phyloP scores from a whole-genome alignment of 2,113 vertebrate genomes.

The Terrapene triunguis region DNA sequence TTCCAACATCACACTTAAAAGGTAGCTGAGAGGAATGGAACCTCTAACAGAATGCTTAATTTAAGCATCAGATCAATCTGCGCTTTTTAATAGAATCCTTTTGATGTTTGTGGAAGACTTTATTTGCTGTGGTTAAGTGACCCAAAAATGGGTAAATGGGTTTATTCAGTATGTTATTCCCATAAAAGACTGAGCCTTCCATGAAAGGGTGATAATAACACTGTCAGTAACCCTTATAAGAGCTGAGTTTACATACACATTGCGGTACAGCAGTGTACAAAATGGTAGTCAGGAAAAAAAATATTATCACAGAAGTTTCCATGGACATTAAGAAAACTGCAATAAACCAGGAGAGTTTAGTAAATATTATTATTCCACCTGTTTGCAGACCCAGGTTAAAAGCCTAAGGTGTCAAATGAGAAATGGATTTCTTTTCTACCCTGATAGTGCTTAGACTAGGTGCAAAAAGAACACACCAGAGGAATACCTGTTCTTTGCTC shows the following conservation, averaged over 20 bases:
- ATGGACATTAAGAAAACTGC: neutral
- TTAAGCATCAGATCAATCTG: conserved; percentile 29
- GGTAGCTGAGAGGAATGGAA: conserved; percentile 18
- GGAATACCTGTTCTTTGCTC: neutral
- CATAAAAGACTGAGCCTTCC: neutral
- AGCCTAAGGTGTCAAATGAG: neutral
- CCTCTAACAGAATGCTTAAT: conserved; percentile 29
- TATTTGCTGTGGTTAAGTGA: neutral
- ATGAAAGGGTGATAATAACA: conserved; percentile 38
- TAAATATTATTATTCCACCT: neutral
- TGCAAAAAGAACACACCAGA: neutral
- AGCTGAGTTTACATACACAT: conserved; percentile 56
- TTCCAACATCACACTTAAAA: conserved; percentile 36
- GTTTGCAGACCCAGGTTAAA: conserved; percentile 6
- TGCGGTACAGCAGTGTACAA: conserved; percentile 56
- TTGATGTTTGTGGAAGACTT: conserved; percentile 57
- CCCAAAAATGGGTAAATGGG: neutral
- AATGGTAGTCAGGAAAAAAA: conserved; percentile 67
- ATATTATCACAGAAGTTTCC: conserved; percentile 64
- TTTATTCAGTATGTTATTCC: neutral
- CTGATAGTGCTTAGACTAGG: neutral
- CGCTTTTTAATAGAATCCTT: conserved; percentile 64
- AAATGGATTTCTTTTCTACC: neutral
- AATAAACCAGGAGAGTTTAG: neutral
- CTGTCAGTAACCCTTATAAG: conserved; percentile 9